Percentiles rank a stretch among this genome's conserved stretches.
Conservation (phyloP, 2,888 invertebrate genomes). For the Plemyria rubiginata region DNA sequence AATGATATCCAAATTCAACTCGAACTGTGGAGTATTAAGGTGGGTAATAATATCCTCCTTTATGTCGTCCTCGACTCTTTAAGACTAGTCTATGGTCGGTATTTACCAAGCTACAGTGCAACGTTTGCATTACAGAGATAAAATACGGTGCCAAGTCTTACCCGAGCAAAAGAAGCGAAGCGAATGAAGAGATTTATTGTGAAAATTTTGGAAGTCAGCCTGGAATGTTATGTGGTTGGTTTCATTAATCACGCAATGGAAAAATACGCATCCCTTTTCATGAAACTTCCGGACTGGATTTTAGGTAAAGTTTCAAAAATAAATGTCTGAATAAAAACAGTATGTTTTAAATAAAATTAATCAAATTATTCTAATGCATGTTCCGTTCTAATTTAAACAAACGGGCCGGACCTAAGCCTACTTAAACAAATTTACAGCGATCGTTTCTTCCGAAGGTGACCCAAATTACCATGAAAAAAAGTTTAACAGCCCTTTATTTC, state of each 20-base stretch:
- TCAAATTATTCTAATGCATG: conserved; percentile 55
- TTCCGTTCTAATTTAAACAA: conserved; percentile 70
- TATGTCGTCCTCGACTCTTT: conserved; percentile 47
- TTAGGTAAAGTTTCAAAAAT: conserved; percentile 31
- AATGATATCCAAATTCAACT: conserved; percentile 8
- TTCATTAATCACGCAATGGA: conserved; percentile 77
- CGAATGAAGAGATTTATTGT: conserved; percentile 77
- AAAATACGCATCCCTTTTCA: conserved; percentile 61
- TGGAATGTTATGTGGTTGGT: conserved; percentile 72
- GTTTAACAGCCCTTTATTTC: conserved; percentile 84
- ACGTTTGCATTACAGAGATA: conserved; percentile 79
- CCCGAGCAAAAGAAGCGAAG: conserved; percentile 78
- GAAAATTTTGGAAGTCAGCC: conserved; percentile 84
- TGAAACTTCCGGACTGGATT: conserved; percentile 39
- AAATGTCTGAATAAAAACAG: conserved; percentile 1
- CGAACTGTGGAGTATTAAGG: conserved; percentile 8
- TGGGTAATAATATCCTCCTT: conserved; percentile 22
- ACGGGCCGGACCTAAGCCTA: conserved; percentile 72
- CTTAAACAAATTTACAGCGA: conserved; percentile 82
- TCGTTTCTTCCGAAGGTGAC: conserved; percentile 81
- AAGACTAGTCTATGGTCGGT: conserved; percentile 52
- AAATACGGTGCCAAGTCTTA: conserved; percentile 82
- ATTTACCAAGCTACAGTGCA: conserved; percentile 76
- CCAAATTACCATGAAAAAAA: conserved; percentile 84
- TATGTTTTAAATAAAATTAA: conserved; percentile 37